Evolutionary conservation across 2,888 invertebrate species (phyloP).

Genomic region (Latrodectus elegans): DNA sequence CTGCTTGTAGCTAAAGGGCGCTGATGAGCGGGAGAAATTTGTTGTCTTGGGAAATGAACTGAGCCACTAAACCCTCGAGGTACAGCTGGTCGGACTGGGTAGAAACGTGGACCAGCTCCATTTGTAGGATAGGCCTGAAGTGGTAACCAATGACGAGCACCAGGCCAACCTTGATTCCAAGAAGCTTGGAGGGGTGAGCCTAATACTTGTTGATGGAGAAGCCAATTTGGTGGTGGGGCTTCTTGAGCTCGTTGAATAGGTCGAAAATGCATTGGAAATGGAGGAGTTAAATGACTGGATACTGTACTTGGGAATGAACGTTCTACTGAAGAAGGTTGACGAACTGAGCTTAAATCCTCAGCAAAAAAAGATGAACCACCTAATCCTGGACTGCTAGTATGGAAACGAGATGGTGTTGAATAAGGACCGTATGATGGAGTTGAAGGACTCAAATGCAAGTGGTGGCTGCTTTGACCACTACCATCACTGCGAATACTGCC

Average conservation of each 20-base stretch:
- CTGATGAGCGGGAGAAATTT: conserved; percentile 51
- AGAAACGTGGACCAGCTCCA: conserved; percentile 46
- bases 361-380: conserved; percentile 57
- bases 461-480: conserved; percentile 69
- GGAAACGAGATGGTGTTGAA: conserved; percentile 70
- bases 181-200: conserved; percentile 54
- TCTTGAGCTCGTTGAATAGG: conserved; percentile 69
- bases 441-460: conserved; percentile 58
- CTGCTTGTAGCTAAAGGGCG: conserved; percentile 78
- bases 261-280: conserved; percentile 70
- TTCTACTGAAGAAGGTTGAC: conserved; percentile 84
- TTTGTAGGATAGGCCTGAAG: conserved; percentile 54
- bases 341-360: conserved; percentile 87
- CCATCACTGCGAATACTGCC: conserved; percentile 69
- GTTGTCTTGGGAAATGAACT: conserved; percentile 31
- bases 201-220: conserved; percentile 64
- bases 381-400: conserved; percentile 73
- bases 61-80: conserved; percentile 33
- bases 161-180: conserved; percentile 54
- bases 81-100: conserved; percentile 44
- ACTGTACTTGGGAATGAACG: conserved; percentile 83
- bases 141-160: conserved; percentile 61
- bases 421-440: conserved; percentile 53
- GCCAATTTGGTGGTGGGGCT: conserved; percentile 53
- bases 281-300: conserved; percentile 72